phyloP scores from a whole-genome alignment of 2,888 invertebrate genomes.

The Ophion ventricosus region DNA sequence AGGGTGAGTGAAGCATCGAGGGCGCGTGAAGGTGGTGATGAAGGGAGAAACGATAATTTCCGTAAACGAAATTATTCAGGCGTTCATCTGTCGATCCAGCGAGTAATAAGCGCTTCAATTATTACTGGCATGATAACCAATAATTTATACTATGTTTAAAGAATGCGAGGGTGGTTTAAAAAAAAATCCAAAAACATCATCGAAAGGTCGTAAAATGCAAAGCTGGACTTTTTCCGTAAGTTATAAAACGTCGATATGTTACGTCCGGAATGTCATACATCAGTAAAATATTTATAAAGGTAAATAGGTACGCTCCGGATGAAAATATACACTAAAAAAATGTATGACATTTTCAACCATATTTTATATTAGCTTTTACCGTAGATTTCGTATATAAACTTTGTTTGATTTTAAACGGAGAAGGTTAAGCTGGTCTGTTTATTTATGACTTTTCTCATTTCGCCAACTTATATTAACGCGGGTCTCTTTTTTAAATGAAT shows the following conservation, averaged over 20 bases:
- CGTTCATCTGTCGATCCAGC: slow-evolving; percentile 56
- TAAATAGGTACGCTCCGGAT: background rate
- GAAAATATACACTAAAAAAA: background rate
- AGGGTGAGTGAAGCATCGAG: slow-evolving; percentile 11
- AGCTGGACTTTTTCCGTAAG: background rate
- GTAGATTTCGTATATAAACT: too few species aligned
- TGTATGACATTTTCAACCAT: too few species aligned
- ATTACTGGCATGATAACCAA: slow-evolving; percentile 54
- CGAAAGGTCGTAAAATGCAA: slow-evolving; percentile 11
- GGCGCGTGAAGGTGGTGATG: slow-evolving; percentile 21
- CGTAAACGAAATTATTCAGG: slow-evolving; percentile 64
- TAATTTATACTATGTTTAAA: slow-evolving; percentile 24
- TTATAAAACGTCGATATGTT: background rate
- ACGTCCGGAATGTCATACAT: background rate
- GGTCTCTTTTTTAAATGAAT: too few species aligned
- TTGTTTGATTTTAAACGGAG: too few species aligned
- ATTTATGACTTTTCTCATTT: too few species aligned
- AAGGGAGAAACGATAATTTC: slow-evolving; percentile 53
- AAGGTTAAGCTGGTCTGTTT: too few species aligned
- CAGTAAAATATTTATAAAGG: background rate
- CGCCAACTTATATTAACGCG: too few species aligned
- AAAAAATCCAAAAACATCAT: background rate
- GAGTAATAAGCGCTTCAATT: slow-evolving; percentile 60
- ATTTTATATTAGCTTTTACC: too few species aligned
- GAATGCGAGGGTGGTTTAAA: background rate